phyloP scores from a whole-genome alignment of 2,888 invertebrate species.

The Acanthacorydalis orientalis region DNA sequence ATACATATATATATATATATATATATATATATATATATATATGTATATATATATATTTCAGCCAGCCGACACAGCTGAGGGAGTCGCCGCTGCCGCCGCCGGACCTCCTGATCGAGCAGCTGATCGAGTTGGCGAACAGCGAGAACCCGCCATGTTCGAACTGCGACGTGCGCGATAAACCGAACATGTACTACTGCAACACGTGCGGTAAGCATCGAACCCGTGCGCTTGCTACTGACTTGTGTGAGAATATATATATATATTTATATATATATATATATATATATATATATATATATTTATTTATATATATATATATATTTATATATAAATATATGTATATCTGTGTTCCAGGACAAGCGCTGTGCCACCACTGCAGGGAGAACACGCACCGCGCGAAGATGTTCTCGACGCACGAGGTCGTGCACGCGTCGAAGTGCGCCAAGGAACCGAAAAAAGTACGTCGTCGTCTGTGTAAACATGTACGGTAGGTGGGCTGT shows the following conservation, averaged over 20 bases:
- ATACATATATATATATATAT: not conserved
- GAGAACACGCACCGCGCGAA: constrained; percentile 59
- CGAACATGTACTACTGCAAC: constrained; percentile 62
- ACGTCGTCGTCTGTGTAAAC: constrained; percentile 13
- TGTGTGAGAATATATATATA: not conserved
- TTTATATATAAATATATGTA: constrained; percentile 2
- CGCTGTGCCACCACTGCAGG: constrained; percentile 49
- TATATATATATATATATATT: not conserved
- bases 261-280: not conserved
- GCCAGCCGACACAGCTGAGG: constrained; percentile 41
- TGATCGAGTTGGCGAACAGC: constrained; percentile 52
- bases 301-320: constrained; percentile 3
- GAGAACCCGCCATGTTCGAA: constrained; percentile 60
- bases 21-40: not conserved
- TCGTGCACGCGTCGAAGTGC: constrained; percentile 54
- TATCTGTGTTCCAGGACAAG: constrained; percentile 36
- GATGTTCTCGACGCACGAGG: constrained; percentile 59
- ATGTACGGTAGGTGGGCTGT: too few relatives aligned
- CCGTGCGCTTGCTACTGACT: not conserved
- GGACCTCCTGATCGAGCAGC: constrained; percentile 49
- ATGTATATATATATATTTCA: constrained; percentile 14
- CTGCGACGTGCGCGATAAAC: constrained; percentile 52
- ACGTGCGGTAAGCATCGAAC: constrained; percentile 41
- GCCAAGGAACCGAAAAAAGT: constrained; percentile 49
- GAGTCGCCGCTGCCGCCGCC: constrained; percentile 41